Percentiles rank a stretch among this genome's conserved stretches.
Conservation (phyloP, 2,888 invertebrate species). For the Bruchidius siliquastri region DNA sequence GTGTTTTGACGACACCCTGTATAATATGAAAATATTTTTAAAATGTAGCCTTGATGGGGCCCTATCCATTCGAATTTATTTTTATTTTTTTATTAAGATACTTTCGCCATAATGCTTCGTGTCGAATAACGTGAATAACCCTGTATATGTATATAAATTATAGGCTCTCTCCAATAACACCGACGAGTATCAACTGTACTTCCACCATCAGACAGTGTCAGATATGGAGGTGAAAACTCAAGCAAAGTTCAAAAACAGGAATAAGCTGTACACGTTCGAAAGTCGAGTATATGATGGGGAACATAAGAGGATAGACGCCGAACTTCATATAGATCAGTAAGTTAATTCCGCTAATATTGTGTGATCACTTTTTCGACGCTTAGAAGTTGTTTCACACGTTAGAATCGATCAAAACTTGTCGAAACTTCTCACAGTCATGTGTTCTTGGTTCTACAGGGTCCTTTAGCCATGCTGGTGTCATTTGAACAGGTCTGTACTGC, state of each 20-base stretch:
- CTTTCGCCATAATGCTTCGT: too few species aligned
- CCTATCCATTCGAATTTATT: too few species aligned
- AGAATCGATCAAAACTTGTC: neutral
- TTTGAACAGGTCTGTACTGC: too few species aligned
- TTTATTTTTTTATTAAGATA: too few species aligned
- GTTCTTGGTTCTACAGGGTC: too few species aligned
- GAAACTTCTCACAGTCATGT: neutral
- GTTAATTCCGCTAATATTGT: slow-evolving; percentile 30
- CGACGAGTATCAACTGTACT: slow-evolving; percentile 61
- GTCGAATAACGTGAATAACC: neutral
- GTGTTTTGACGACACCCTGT: too few species aligned
- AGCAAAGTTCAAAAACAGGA: slow-evolving; percentile 62
- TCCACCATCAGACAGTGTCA: slow-evolving; percentile 59
- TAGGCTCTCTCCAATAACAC: slow-evolving; percentile 61
- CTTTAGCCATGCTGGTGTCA: too few species aligned
- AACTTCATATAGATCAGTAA: slow-evolving; percentile 76
- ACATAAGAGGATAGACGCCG: slow-evolving; percentile 61
- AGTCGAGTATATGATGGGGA: slow-evolving; percentile 62
- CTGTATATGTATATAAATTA: neutral
- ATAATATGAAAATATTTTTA: too few species aligned
- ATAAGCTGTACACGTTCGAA: slow-evolving; percentile 63
- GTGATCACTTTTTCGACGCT: neutral
- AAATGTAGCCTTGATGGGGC: too few species aligned
- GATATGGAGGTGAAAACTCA: slow-evolving; percentile 60
- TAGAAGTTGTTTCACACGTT: too few species aligned